Base-by-base conservation (phyloP, 2,113 vertebrate species). In the Triplophysa siluroides region DNA sequence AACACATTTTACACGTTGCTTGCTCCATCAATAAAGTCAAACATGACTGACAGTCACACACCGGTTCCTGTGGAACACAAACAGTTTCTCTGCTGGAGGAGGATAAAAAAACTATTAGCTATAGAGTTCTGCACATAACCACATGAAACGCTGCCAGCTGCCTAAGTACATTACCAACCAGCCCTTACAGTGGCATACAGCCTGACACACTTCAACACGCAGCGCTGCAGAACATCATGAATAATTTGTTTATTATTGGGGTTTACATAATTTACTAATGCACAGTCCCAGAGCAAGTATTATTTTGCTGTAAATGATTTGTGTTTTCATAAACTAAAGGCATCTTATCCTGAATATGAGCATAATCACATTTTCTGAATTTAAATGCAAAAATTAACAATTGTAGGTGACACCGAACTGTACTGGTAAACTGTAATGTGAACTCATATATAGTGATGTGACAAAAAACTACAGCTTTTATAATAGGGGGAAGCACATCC, bases 21-120 rank as follows among this genome's bases (percentile, higher is more conserved):
- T 61, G 56, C 71, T 43, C 56, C 19, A 24, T 74, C 71, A 43
- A 8, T 61, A 43, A 74, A 74, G 54, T 74, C 54, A 74, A 61
- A 38, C 12, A 10, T 12, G 43, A 45, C 18, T 52, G 52, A 45
- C 50, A 50, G 62, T 69, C 62, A 47, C 29, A 43, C 26, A 74
- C 21, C 71, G 33, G 52, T 26, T 12, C 8, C 66, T 76, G 65
- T 41, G 47, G 33, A 58, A 61, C 18, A 18, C 13, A 24, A 69
- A 47, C 8, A 76, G 74, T 29, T 78, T 16, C 26, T 83, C 18
- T 61, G 13, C 41, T 38, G 60, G 54, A 78, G 81, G 3, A 33
- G 10, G 38, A 78, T 41, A 50, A 75, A 80, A 72, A 78, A 81
- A 68, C 74, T 75, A 80, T 80, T 68, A 65, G 61, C 24, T 23